phyloP scores from a whole-genome alignment of 2,797 vertebrate species.

The Lindbergichthys nudifrons region DNA sequence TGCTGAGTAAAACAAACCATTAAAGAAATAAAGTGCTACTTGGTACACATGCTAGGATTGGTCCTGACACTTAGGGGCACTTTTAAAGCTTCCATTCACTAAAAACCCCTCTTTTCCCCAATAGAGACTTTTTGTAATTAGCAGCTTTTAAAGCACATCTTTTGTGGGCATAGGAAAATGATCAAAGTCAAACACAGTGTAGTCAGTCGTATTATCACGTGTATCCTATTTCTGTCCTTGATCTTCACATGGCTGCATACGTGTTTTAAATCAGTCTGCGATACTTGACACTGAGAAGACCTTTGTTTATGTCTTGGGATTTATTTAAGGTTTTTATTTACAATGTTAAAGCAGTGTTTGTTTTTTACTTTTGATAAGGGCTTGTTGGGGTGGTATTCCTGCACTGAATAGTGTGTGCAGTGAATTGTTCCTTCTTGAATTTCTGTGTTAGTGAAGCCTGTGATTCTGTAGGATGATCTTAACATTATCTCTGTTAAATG shows the following conservation, averaged over 20 bases:
- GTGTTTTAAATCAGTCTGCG: constrained; percentile 15
- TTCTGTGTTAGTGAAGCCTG: not conserved
- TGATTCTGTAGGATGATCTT: not conserved
- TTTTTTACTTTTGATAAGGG: not conserved
- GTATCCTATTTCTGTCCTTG: constrained; percentile 21
- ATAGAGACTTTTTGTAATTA: constrained; percentile 43
- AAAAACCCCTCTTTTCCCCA: constrained; percentile 20
- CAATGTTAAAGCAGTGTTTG: not conserved
- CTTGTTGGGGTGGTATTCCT: not conserved
- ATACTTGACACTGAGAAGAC: constrained; percentile 1
- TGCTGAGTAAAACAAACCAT: constrained; percentile 46
- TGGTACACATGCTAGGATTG: constrained; percentile 22
- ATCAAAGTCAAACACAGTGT: constrained; percentile 36
- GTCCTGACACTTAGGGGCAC: constrained; percentile 21
- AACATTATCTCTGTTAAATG: not conserved
- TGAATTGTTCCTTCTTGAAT: not conserved
- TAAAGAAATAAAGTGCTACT: constrained; percentile 14
- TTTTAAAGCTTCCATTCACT: constrained; percentile 39
- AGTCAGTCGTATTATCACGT: constrained; percentile 16
- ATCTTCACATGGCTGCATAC: constrained; percentile 18
- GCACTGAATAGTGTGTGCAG: not conserved
- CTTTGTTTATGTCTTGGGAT: not conserved
- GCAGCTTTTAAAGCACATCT: constrained; percentile 36
- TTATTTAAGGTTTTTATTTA: not conserved
- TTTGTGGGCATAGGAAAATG: constrained; percentile 46